A percentile compares a stretch with the other conserved stretches of the same genome.
phyloP scores from a whole-genome alignment of 2,888 invertebrate genomes.

The Exocentrus adspersus region DNA sequence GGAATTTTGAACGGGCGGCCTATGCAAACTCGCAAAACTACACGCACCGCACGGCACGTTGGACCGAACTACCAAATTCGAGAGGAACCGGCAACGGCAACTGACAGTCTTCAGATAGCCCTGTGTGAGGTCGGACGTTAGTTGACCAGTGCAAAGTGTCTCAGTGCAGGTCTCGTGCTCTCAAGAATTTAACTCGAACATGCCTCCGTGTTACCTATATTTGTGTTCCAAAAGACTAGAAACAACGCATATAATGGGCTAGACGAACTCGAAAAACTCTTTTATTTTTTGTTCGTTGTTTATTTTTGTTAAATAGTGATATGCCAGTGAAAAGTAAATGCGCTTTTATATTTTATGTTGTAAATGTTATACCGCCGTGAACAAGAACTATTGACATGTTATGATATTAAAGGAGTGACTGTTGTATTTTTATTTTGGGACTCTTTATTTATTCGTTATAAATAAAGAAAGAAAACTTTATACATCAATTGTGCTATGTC shows the following conservation, averaged over 20 bases:
- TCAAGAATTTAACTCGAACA: constrained; percentile 29
- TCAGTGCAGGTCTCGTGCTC: constrained; percentile 28
- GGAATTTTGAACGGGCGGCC: constrained; percentile 57
- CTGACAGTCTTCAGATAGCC: constrained; percentile 25
- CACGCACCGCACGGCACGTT: constrained; percentile 53
- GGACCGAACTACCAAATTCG: constrained; percentile 59
- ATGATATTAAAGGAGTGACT: constrained; percentile 62
- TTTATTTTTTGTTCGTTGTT: constrained; percentile 53
- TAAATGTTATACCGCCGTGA: constrained; percentile 53
- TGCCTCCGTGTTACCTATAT: constrained; percentile 26
- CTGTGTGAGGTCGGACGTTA: constrained; percentile 50
- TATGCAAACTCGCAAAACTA: constrained; percentile 61
- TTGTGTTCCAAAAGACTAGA: constrained; percentile 35
- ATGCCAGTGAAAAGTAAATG: constrained; percentile 42
- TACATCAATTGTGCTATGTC: constrained; percentile 58
- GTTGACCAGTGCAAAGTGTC: constrained; percentile 30
- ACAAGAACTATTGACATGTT: constrained; percentile 61
- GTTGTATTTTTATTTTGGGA: constrained; percentile 62
- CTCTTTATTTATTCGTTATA: constrained; percentile 52
- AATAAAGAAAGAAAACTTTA: constrained; percentile 38
- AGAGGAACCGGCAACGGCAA: constrained; percentile 51
- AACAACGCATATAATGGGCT: constrained; percentile 55
- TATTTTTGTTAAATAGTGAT: constrained; percentile 53
- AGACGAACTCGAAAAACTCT: constrained; percentile 49
- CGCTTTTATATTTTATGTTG: constrained; percentile 46